These are phyloP conservation scores for Chalcis sispes DNA, from an alignment of 2,888 invertebrate genomes.

Conservation along the genomic window DNA sequence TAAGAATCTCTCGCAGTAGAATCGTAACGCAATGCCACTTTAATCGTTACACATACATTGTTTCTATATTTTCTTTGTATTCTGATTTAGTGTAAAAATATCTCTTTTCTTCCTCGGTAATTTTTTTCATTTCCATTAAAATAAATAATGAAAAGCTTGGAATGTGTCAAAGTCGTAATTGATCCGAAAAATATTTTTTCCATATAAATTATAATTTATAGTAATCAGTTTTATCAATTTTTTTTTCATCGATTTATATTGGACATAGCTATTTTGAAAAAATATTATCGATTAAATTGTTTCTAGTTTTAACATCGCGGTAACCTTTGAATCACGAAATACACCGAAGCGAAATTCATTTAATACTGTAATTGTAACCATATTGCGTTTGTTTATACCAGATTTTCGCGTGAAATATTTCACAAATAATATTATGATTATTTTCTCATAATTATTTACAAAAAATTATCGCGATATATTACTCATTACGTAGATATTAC, in stretches of 20 bases:
- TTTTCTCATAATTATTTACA: too few relatives aligned
- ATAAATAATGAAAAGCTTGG: constrained; percentile 10
- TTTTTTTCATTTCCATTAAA: constrained; percentile 3
- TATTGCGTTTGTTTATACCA: too few relatives aligned
- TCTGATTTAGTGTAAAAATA: constrained; percentile 46
- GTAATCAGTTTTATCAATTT: background rate
- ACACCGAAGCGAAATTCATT: too few relatives aligned
- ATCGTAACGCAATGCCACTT: constrained; percentile 47
- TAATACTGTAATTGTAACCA: too few relatives aligned
- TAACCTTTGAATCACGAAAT: too few relatives aligned
- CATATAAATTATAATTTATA: background rate
- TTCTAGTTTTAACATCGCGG: too few relatives aligned
- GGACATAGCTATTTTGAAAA: background rate
- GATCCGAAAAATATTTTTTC: background rate
- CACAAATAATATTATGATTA: too few relatives aligned
- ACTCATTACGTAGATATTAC: too few relatives aligned
- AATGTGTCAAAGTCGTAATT: background rate
- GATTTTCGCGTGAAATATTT: too few relatives aligned
- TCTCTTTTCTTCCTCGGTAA: constrained; percentile 16
- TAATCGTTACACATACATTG: constrained; percentile 12
- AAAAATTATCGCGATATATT: too few relatives aligned
- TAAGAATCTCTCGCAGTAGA: constrained; percentile 49
- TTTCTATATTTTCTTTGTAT: background rate
- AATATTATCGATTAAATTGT: too few relatives aligned
- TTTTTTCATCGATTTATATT: background rate